Conservation (phyloP, 2,888 invertebrate genomes). For the Herminia tarsipennalis region DNA sequence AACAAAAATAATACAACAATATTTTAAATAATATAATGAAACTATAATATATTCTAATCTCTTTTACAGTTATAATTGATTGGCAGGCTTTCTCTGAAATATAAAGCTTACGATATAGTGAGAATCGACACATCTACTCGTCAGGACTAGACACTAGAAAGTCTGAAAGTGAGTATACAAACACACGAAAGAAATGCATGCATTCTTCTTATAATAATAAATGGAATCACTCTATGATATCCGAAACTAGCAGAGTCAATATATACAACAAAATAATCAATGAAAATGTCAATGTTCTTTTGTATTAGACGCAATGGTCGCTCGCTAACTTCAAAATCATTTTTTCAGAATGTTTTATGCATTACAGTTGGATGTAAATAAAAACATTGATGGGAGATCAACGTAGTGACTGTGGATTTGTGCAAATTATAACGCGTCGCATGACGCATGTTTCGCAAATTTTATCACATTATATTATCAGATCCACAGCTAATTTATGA, state of each 20-base stretch:
- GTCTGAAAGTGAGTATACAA: constrained; percentile 80
- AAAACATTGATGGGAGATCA: constrained; percentile 51
- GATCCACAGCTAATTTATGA: constrained; percentile 54
- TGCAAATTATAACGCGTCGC: constrained; percentile 24
- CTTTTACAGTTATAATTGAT: constrained; percentile 47
- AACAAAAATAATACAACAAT: constrained; percentile 45
- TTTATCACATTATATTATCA: constrained; percentile 55
- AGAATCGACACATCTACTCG: constrained; percentile 78
- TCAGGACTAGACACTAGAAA: constrained; percentile 82
- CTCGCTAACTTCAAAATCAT: constrained; percentile 27
- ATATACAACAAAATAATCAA: constrained; percentile 66
- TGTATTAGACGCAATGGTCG: constrained; percentile 29
- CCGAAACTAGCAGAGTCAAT: constrained; percentile 73
- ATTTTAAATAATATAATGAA: constrained; percentile 37
- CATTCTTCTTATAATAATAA: constrained; percentile 81
- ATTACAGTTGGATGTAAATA: constrained; percentile 27
- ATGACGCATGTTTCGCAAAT: constrained; percentile 22
- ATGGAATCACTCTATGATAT: constrained; percentile 83
- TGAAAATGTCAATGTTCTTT: constrained; percentile 32
- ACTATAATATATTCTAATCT: constrained; percentile 40
- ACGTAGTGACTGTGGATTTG: constrained; percentile 42
- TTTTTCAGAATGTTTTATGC: constrained; percentile 30
- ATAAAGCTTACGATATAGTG: constrained; percentile 75
- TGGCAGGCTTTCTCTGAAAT: constrained; percentile 71
- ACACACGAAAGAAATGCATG: constrained; percentile 83